Conservation (phyloP, 2,888 invertebrate genomes). For the Himalopsyche japonica region DNA sequence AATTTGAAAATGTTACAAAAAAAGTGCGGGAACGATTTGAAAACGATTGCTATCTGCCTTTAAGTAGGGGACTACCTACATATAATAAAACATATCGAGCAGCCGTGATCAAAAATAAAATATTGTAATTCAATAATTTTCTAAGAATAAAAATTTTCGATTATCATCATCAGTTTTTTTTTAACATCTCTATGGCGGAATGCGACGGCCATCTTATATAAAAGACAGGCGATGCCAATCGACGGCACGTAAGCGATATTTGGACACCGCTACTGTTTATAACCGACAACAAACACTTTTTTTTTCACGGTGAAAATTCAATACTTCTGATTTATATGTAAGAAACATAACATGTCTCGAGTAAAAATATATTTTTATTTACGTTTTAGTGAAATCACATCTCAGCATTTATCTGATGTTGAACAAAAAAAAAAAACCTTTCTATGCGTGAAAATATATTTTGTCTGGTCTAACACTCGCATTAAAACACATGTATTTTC, state of each 20-base stretch:
- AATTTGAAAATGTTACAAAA: neutral
- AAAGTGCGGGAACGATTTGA: neutral
- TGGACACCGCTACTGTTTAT: neutral
- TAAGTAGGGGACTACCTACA: neutral
- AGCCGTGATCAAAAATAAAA: slow-evolving; percentile 13
- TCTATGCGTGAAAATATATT: too few relatives aligned
- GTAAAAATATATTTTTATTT: too few relatives aligned
- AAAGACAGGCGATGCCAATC: neutral
- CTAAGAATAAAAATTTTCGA: slow-evolving; percentile 33
- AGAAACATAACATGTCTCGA: too few relatives aligned
- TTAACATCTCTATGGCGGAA: slow-evolving; percentile 1
- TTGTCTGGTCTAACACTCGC: too few relatives aligned
- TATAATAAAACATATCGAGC: slow-evolving; percentile 9
- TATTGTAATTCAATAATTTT: slow-evolving; percentile 38
- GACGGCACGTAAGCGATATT: neutral
- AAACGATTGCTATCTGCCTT: neutral
- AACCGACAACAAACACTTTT: too few relatives aligned
- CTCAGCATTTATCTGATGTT: too few relatives aligned
- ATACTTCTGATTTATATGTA: too few relatives aligned
- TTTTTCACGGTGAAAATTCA: too few relatives aligned
- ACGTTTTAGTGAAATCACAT: too few relatives aligned
- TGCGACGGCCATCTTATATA: slow-evolving; percentile 11
- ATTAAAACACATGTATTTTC: too few relatives aligned
- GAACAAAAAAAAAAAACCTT: too few relatives aligned
- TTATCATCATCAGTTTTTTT: slow-evolving; percentile 32